Evolutionary conservation across 2,113 vertebrate genomes (phyloP), one percentile per base, ranked within the genome.

Genomic region (Lasiurus cinereus): DNA sequence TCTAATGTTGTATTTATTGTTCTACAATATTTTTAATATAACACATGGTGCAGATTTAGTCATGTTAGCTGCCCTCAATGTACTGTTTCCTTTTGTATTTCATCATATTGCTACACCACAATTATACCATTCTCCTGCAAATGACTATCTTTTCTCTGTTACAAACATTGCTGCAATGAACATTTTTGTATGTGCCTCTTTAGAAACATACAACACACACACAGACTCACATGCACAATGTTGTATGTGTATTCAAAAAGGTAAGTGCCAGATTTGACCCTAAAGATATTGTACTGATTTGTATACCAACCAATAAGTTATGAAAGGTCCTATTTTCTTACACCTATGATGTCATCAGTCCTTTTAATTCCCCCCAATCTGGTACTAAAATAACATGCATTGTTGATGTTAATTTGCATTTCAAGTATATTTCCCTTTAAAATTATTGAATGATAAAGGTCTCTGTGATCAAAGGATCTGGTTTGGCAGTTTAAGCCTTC

Each of bases 351-450:
- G 70, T 62, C 24, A 48, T 62, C 3, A 43, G 70, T 46, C 13
- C 31, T 88, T 64, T 91, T 70, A 27, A 33, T 24, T 27, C 5
- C 50, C 54, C 5, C 19, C 52, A 83, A 22, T 76, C 64, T 67
- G 43, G 74, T 83, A 73, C 43, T 79, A 78, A 84, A 87, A 24
- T n/a, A 88, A 87, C 15, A 80, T 69, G 24, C 31, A 73, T 67
- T 79, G n/a, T 59, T 93, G 56, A 27, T 77, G 31, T 77, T 84
- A 67, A 94, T 85, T 92, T 93, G 43, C 79, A 90, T 92, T 89
- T 94, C 59, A 54, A 56, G 33, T 66, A 56, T 18, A 48, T 84
- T 62, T 93, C 19, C 29, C 15, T 86, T 77, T 88, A 67, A 90
- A 73, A 54, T 50, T 64, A 27, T 33, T 52, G 46, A 74, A 91